Evolutionary conservation across 2,113 vertebrate species (phyloP).

Genomic region (Zosterops lateralis): DNA sequence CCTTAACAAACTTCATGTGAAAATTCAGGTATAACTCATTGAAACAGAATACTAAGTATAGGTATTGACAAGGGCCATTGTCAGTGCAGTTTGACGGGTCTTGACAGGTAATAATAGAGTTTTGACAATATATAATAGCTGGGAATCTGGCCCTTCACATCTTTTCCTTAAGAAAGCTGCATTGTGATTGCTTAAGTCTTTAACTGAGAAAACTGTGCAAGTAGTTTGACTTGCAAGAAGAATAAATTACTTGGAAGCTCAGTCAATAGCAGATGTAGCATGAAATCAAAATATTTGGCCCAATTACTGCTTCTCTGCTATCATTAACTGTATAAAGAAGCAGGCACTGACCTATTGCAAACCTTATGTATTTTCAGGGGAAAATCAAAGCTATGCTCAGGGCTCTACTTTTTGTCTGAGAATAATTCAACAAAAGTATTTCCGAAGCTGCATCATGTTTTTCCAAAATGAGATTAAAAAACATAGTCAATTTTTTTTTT

Average conservation of each 20-base stretch:
- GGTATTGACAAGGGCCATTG: not conserved
- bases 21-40: not conserved
- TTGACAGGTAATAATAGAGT: not conserved
- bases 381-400: not conserved
- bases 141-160: not conserved
- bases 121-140: not conserved
- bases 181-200: not conserved
- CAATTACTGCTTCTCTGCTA: not conserved
- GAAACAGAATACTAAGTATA: not conserved
- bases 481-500: not conserved
- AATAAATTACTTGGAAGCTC: not conserved
- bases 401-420: not conserved
- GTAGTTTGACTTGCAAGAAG: not conserved
- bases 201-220: not conserved
- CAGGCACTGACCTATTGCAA: not conserved
- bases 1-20: not conserved
- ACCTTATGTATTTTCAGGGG: not conserved
- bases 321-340: not conserved
- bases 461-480: not conserved
- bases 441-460: not conserved
- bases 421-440: not conserved
- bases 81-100: not conserved
- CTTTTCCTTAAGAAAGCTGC: not conserved
- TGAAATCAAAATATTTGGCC: constrained; percentile 7
- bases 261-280: not conserved